A percentile compares a stretch with the other conserved stretches of the same genome.
These are phyloP conservation scores for Actenoides hombroni DNA, from an alignment of 2,113 vertebrate species.

Conservation along the genomic window DNA sequence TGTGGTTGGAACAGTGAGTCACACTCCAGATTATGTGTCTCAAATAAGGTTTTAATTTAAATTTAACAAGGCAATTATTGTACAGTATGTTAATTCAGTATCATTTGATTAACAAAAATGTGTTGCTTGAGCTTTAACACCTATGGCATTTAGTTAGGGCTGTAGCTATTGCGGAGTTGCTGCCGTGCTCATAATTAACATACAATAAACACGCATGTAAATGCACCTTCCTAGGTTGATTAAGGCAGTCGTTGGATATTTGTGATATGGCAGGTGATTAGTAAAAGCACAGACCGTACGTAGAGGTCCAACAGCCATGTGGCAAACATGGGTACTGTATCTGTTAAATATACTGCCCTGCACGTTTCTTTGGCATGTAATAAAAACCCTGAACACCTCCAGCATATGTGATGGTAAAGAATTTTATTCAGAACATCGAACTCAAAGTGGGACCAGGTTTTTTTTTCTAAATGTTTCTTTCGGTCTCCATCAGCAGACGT, in stretches of 20 bases:
- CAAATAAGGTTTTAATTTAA: slow-evolving; percentile 61
- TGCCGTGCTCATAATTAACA: neutral
- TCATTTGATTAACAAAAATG: slow-evolving; percentile 47
- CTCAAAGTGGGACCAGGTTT: neutral
- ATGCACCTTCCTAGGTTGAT: neutral
- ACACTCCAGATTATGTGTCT: slow-evolving; percentile 65
- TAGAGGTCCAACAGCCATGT: neutral
- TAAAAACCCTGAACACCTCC: neutral
- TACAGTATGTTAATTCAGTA: slow-evolving; percentile 58
- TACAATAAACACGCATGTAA: neutral
- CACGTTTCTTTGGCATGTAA: neutral
- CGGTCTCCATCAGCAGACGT: neutral
- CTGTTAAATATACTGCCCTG: neutral
- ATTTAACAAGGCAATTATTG: slow-evolving; percentile 73
- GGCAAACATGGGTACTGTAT: neutral
- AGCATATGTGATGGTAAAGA: neutral
- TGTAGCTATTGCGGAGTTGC: neutral
- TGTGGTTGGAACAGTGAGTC: slow-evolving; percentile 64
- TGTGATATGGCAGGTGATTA: neutral
- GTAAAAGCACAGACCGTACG: neutral
- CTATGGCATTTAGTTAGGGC: neutral
- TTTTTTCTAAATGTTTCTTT: neutral
- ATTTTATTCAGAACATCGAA: neutral
- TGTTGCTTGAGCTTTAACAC: slow-evolving; percentile 25
- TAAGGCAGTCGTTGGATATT: neutral